phyloP scores from a whole-genome alignment of 2,797 vertebrate genomes.

The Hemibagrus guttatus region DNA sequence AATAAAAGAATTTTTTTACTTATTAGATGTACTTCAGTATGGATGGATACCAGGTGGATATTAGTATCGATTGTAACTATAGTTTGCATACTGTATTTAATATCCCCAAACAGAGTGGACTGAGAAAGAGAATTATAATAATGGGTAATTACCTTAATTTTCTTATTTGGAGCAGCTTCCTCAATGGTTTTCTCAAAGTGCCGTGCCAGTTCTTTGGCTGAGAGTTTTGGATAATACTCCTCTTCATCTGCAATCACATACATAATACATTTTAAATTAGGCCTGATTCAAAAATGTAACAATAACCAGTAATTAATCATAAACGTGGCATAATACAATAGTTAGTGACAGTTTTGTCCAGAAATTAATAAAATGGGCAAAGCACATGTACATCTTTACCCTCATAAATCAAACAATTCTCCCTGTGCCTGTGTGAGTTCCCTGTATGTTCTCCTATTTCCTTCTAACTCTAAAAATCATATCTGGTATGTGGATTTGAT shows the following conservation, averaged over 20 bases:
- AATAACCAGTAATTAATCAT: not conserved
- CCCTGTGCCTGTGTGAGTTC: not conserved
- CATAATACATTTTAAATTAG: not conserved
- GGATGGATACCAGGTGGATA: not conserved
- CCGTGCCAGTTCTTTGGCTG: constrained; percentile 87
- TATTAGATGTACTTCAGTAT: too few relatives aligned
- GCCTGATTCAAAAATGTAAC: not conserved
- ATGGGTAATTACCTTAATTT: constrained; percentile 81
- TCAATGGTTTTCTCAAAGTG: constrained; percentile 91
- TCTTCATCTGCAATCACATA: constrained; percentile 68
- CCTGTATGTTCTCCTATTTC: not conserved
- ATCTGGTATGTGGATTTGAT: not conserved
- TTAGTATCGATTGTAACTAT: not conserved
- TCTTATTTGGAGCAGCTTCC: constrained; percentile 79
- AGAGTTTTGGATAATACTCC: constrained; percentile 84
- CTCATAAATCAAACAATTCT: not conserved
- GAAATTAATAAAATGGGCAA: not conserved
- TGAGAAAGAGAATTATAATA: constrained; percentile 20
- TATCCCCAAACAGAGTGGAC: constrained; percentile 16
- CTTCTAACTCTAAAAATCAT: not conserved
- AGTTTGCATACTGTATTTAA: not conserved
- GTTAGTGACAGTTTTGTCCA: not conserved
- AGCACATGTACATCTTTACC: not conserved
- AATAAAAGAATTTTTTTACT: not conserved
- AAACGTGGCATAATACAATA: not conserved